A percentile compares a stretch with the other conserved stretches of the same genome.
These are phyloP conservation scores for Meda fulgida DNA, from an alignment of 2,797 vertebrate species.

Conservation along the genomic window DNA sequence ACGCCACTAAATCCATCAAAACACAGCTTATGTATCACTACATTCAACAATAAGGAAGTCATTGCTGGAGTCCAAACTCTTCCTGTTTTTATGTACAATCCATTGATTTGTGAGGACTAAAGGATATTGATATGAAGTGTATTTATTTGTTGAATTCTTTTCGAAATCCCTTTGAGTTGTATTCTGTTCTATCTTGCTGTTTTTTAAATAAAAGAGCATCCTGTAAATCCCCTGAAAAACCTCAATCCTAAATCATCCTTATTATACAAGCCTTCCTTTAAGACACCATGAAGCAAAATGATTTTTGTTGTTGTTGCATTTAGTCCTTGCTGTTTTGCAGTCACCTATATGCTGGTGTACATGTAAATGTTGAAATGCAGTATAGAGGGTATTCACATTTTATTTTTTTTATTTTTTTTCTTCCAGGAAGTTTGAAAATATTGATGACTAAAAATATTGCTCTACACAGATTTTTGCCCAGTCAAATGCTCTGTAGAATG, in stretches of 20 bases:
- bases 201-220: background rate
- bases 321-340: background rate
- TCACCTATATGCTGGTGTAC: background rate
- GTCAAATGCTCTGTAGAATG: background rate
- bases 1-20: background rate
- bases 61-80: background rate
- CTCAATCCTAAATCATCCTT: background rate
- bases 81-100: background rate
- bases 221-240: background rate
- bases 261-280: background rate
- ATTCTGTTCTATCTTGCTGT: background rate
- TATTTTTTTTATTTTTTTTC: too few relatives aligned
- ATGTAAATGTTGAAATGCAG: background rate
- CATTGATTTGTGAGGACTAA: background rate
- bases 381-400: background rate
- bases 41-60: background rate
- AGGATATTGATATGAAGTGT: background rate
- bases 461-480: background rate
- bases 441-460: background rate
- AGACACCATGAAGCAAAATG: too few relatives aligned
- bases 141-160: background rate
- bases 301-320: accelerated
- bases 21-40: background rate
- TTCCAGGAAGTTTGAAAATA: too few relatives aligned
- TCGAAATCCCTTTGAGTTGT: background rate